Evolutionary conservation across 2,113 vertebrate genomes (phyloP).

Genomic region (pig (Sus scrofa)): T2T-Sscrofa CM000826.6:126580501-126581000

Average conservation of each 20-base stretch:
- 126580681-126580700: conserved; percentile 85
- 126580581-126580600: conserved; percentile 97
- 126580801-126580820: background rate
- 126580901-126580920: background rate
- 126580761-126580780: background rate
- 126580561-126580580: conserved; percentile 95
- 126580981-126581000: background rate
- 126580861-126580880: conserved; percentile 14
- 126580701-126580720: conserved; percentile 62
- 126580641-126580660: conserved; percentile 91
- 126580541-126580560: conserved; percentile 95
- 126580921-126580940: background rate
- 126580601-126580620: conserved; percentile 97
- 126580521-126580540: conserved; percentile 96
- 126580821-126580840: background rate
- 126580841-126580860: background rate
- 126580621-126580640: conserved; percentile 94
- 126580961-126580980: background rate
- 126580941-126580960: background rate
- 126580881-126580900: background rate
- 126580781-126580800: background rate
- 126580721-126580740: conserved; percentile 16
- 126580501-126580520: conserved; percentile 94
- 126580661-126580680: conserved; percentile 82
- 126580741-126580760: background rate